Evolutionary conservation across 2,888 invertebrate genomes (phyloP), one percentile per base, ranked within the genome.

Genomic region (Pristionchus maxplancki): DNA sequence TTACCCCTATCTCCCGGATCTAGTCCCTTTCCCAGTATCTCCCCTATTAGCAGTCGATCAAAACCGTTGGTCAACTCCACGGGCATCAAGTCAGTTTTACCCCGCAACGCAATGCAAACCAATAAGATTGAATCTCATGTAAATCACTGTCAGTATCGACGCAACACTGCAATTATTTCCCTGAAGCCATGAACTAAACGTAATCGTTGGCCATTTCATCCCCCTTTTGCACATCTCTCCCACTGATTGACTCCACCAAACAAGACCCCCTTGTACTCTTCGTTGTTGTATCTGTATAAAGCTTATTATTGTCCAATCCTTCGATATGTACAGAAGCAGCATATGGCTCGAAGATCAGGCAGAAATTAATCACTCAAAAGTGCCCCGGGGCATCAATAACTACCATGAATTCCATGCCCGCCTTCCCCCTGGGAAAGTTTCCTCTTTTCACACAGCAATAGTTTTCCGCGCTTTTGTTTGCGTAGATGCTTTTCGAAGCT

Each of bases 281-380:
- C 44, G 28, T 48, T 78, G 71, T 78, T 78, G 78, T 78, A 48
- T 78, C 44, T 78, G 78, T 78, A 78, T 78, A 78, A 78, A 78
- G 78, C 78, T 78, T 48, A 31, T 67, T 67, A 34, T 34, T 34
- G 8, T 44, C 44, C 11, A 44, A 44, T 44, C 44, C 31, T 34
- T 15, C 34, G 31, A 67, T 15, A 28, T n/a, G 8, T 24, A 28
- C 28, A 28, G n/a, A 64, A 15, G 5, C 34, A 34, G 31, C 34
- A 67, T 13, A 34, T 31, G 34, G 20, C 11, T 64, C 64, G 13
- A 64, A 24, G 28, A 13, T 15, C 67, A 64, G 31, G 34, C 34
- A 8, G 13, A 67, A 67, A 67, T n/a, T 24, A 64, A 64, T 28
- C 28, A n/a, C n/a, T n/a, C 20, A 13, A 64, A 64, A 64, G n/a